Evolutionary conservation across 2,888 invertebrate genomes (phyloP).

Genomic region (Mythimna albipuncta): DNA sequence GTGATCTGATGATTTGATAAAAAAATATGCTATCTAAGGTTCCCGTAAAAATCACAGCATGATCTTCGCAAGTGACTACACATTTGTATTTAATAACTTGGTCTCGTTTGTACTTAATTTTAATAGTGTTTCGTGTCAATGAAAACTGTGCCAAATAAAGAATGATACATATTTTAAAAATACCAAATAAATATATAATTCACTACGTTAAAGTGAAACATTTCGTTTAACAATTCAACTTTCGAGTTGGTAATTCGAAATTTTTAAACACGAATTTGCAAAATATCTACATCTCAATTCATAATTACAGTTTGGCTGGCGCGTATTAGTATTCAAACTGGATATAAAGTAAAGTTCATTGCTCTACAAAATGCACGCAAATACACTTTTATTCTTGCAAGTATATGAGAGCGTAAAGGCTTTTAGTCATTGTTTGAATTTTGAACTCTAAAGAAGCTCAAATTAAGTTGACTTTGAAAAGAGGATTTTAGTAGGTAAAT

Average conservation of each 20-base stretch:
- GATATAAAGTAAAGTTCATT: slow-evolving; percentile 16
- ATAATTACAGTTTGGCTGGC: not conserved
- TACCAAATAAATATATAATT: not conserved
- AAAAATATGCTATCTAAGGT: no score
- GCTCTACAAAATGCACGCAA: not conserved
- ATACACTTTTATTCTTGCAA: not conserved
- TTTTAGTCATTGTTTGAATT: not conserved
- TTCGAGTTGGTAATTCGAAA: no score
- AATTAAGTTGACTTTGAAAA: slow-evolving; percentile 6
- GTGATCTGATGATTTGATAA: no score
- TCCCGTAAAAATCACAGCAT: no score
- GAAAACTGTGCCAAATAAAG: not conserved
- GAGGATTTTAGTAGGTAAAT: not conserved
- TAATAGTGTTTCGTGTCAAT: not conserved
- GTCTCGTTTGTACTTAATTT: not conserved
- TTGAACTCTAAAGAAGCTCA: slow-evolving; percentile 1
- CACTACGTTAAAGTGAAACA: not conserved
- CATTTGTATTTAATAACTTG: slow-evolving; percentile 1
- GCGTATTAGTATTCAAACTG: not conserved
- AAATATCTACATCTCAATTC: not conserved
- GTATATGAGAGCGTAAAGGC: slow-evolving; percentile 3
- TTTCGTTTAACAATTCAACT: no score
- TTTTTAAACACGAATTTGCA: not conserved
- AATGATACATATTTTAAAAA: not conserved
- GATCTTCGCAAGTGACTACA: not conserved